Evolutionary conservation across 2,888 invertebrate genomes (phyloP), one percentile per base, ranked within the genome.

Genomic region (Cephus rjabovi): DNA sequence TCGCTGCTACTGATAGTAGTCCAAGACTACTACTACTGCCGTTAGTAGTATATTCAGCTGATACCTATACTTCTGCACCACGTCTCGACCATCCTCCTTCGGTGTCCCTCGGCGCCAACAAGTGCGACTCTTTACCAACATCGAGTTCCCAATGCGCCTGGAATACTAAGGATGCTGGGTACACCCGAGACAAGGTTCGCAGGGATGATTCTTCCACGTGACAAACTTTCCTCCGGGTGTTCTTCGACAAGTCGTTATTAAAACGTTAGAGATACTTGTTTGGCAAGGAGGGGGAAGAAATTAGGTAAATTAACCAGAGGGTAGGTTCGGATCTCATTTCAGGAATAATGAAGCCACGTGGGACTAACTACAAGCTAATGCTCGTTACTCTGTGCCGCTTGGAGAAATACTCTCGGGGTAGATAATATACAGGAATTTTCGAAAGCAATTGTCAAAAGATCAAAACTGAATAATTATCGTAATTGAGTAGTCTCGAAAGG

Each of bases 41-140:
- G 23, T 23, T 56, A 56, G 23, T 56, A 56, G 56, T 56, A 56
- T 56, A 23, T 56, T 56, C 23, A 15, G 2, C 23, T 56, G 15
- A 23, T 56, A 56, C 23, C 23, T 56, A 56, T 56, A 56, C 56
- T 23, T 56, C 23, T 56, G 23, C 56, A 56, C 56, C 56, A 87
- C 85, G 86, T 87, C 56, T 56, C 6, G 23, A 56, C 56, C 56
- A 23, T 81, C 87, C 79, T 85, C 85, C 82, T 84, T 83, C 85
- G 81, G 82, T 85, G 87, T 89, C 89, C 89, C 89, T 85, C 82
- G 88, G 85, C 86, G 86, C 90, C 90, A 90, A 89, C 89, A 90
- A 89, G 90, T 89, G 88, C 88, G 87, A 89, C 88, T 90, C 90
- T 90, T 89, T 90, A 90, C 89, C 89, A 88, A 89, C 89, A 90